Base-by-base conservation (phyloP, 2,797 vertebrate species). In the Loriculus beryllinus region DNA sequence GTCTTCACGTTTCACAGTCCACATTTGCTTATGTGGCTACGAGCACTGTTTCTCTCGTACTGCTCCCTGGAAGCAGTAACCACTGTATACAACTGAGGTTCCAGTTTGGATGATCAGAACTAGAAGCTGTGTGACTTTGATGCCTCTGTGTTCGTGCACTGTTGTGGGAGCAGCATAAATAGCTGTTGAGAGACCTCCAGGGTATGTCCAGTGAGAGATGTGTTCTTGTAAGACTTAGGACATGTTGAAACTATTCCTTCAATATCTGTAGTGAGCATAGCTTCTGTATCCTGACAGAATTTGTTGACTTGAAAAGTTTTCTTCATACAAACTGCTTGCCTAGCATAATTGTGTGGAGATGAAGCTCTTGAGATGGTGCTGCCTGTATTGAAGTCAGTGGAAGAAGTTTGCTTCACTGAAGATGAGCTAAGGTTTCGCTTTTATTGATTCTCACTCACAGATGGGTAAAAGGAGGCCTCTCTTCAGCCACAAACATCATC, bases 371-470 rank as follows among this genome's bases (percentile, higher is more conserved):
- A 71, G 68, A 56, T 74, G 3, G 3, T 72, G 9, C 11, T 93
- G 80, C 10, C 28, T 52, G 26, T 23, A 15, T 31, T 88, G 39
- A 47, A 62, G 17, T 69, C 18, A 18, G 31, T 65, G 70, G 26
- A 45, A 70, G 72, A 81, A 64, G 45, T 79, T 71, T 1, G 2
- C 33, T 39, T 76, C 18, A 7, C 70, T 90, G 42, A 67, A 63
- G 54, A 16, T 47, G 42, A 82, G 67, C 77, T 86, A 51, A 88
- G 83, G 39, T 84, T 93, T 90, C 4, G 2, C 28, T 72, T 81
- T 65, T 86, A 94, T 90, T 86, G 92, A 95, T 96, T 94, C 67
- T 82, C 67, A 65, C 77, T 76, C 67, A 43, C 7, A 3, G 56
- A 37, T 5, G 47, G 56, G 42, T 93, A 79, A 54, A 84, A 93